phyloP scores from a whole-genome alignment of 2,888 invertebrate genomes.

The Plebejus melissa region DNA sequence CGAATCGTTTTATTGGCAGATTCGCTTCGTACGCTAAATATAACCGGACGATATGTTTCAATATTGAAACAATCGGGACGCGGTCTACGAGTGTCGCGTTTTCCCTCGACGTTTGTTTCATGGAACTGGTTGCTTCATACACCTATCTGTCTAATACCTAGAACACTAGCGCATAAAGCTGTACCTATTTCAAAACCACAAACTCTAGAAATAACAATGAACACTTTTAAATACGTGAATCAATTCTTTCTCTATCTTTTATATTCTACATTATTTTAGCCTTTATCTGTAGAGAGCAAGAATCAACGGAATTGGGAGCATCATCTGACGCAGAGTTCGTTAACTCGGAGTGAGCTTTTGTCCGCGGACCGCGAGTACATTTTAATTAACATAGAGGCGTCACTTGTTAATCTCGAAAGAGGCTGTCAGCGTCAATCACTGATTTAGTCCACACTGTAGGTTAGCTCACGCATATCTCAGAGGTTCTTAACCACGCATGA shows the following conservation, averaged over 20 bases:
- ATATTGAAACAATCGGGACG: slow-evolving; percentile 2
- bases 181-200: neutral
- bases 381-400: slow-evolving; percentile 18
- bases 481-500: neutral
- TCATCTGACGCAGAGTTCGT: slow-evolving; percentile 12
- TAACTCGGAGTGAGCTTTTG: slow-evolving; percentile 16
- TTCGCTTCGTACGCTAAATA: slow-evolving; percentile 2
- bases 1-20: slow-evolving; percentile 11
- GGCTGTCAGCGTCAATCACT: slow-evolving; percentile 1
- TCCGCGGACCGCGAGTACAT: neutral
- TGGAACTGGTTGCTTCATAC: neutral
- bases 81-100: neutral
- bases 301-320: slow-evolving; percentile 2
- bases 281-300: neutral
- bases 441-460: neutral
- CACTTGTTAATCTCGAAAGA: slow-evolving; percentile 12
- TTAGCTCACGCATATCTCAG: neutral
- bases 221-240: neutral
- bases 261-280: neutral
- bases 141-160: neutral
- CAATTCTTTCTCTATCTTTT: neutral
- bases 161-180: neutral
- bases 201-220: neutral
- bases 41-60: neutral
- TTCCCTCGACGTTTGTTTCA: neutral